phyloP scores from a whole-genome alignment of 2,113 vertebrate genomes.

The Gobius niger region DNA sequence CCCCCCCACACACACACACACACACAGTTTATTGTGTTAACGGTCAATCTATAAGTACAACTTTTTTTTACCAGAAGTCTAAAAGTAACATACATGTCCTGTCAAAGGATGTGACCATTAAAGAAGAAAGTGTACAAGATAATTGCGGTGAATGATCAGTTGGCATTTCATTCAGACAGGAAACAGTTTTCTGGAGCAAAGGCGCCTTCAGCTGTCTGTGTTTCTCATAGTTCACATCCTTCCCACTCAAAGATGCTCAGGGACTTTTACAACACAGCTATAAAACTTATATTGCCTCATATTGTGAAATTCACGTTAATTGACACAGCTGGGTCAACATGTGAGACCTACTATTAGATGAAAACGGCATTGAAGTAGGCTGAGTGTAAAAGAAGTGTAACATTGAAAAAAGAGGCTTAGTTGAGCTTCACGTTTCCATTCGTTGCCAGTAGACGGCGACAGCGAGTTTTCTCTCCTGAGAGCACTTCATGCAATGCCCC shows the following conservation, averaged over 20 bases:
- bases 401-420: not conserved
- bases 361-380: too few species aligned
- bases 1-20: too few species aligned
- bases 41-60: too few species aligned
- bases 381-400: too few species aligned
- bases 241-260: constrained; percentile 22
- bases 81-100: not conserved
- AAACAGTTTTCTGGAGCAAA: constrained; percentile 26
- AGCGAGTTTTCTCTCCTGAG: not conserved
- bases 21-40: too few species aligned
- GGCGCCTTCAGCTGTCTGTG: constrained; percentile 50
- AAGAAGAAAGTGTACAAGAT: not conserved
- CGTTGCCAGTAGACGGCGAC: constrained; percentile 23
- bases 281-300: too few species aligned
- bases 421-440: not conserved
- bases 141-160: constrained; percentile 12
- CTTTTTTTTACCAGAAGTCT: too few species aligned
- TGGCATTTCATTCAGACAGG: constrained; percentile 19
- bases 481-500: not conserved
- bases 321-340: too few species aligned
- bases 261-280: too few species aligned
- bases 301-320: too few species aligned
- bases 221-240: constrained; percentile 52
- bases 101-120: constrained; percentile 14
- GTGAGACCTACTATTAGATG: too few species aligned